These are phyloP conservation scores for Chaitophorus viminalis DNA, from an alignment of 2,888 invertebrate species.

Conservation along the genomic window DNA sequence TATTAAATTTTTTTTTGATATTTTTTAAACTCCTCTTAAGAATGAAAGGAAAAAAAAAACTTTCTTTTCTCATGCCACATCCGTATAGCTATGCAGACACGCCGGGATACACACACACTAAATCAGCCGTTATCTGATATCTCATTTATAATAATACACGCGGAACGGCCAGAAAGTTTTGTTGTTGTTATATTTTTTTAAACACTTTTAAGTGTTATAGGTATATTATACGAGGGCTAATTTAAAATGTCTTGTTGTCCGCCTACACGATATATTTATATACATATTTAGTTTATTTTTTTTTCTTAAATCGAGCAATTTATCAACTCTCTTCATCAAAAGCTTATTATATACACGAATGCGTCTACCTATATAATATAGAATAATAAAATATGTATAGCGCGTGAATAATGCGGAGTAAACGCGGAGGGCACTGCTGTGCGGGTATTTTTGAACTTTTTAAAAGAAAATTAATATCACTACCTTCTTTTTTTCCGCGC, in stretches of 20 bases:
- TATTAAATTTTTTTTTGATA: constrained; percentile 17
- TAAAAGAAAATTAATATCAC: neutral
- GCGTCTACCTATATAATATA: neutral
- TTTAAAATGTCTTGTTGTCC: constrained; percentile 35
- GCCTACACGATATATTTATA: neutral
- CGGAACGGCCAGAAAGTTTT: constrained; percentile 30
- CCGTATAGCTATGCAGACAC: neutral
- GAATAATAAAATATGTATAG: neutral
- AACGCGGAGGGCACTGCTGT: too few species aligned
- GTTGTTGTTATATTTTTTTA: constrained; percentile 18
- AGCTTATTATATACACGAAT: neutral
- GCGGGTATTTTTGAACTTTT: neutral
- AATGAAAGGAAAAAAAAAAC: constrained; percentile 16
- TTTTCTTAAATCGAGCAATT: constrained; percentile 22
- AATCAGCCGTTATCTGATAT: constrained; percentile 46
- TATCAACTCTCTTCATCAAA: neutral
- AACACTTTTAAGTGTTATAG: constrained; percentile 7
- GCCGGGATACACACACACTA: neutral
- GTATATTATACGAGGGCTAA: constrained; percentile 21
- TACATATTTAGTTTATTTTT: neutral
- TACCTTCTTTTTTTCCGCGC: neutral
- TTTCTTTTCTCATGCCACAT: neutral
- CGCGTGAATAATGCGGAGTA: too few species aligned
- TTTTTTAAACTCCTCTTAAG: neutral
- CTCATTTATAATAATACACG: constrained; percentile 40